These are phyloP conservation scores for Cryptoprocta ferox DNA, from an alignment of 2,797 vertebrate species.

Conservation along the genomic window DNA sequence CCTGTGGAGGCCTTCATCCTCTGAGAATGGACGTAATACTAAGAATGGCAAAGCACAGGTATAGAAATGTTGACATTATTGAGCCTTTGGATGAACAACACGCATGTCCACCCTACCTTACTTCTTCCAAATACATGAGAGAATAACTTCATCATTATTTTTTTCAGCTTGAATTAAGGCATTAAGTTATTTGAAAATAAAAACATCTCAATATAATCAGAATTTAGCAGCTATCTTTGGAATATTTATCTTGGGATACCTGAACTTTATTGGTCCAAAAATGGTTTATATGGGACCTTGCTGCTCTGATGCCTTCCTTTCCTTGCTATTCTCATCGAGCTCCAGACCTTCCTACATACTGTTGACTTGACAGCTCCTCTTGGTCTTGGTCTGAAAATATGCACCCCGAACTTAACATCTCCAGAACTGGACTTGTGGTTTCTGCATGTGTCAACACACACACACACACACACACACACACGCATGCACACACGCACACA, in stretches of 20 bases:
- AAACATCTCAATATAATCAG: neutral
- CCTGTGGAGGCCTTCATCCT: neutral
- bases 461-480: fast-evolving
- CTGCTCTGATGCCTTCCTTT: neutral
- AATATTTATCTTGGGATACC: neutral
- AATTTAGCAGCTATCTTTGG: neutral
- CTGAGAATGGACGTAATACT: neutral
- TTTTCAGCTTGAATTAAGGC: neutral
- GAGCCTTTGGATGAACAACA: neutral
- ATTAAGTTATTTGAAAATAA: neutral
- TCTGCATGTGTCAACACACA: neutral
- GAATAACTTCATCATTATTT: neutral
- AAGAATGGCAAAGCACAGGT: neutral
- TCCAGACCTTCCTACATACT: neutral
- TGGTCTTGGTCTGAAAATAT: neutral
- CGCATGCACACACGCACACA: neutral
- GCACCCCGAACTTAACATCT: neutral
- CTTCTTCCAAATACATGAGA: neutral
- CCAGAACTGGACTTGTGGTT: neutral
- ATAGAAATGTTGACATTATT: fast-evolving
- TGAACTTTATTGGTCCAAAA: neutral
- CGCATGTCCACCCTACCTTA: neutral
- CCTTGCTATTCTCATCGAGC: neutral
- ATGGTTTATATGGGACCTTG: no score
- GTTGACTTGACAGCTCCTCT: neutral